These are phyloP conservation scores for Mythimna impura DNA, from an alignment of 2,888 invertebrate species.

Conservation along the genomic window DNA sequence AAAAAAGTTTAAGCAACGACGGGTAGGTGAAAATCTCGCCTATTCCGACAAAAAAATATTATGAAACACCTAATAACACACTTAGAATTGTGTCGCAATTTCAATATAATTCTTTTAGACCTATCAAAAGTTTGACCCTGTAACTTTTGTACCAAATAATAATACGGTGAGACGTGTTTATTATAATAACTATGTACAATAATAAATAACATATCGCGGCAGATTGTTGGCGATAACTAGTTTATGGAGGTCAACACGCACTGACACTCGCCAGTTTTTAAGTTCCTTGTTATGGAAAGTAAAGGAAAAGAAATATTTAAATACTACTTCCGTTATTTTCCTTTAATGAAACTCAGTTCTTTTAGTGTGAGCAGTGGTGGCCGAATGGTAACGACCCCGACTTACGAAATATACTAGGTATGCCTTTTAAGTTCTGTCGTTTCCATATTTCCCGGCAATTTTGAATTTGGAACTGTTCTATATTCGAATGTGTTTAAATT, in stretches of 20 bases:
- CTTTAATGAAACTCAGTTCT: background rate
- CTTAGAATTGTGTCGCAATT: background rate
- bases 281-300: constrained; percentile 53
- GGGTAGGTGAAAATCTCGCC: background rate
- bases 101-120: background rate
- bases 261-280: constrained; percentile 46
- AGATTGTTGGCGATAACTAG: constrained; percentile 65
- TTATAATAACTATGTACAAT: constrained; percentile 54
- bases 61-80: background rate
- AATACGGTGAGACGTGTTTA: constrained; percentile 40
- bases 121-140: constrained; percentile 11
- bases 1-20: too few species aligned
- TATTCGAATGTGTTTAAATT: too few species aligned
- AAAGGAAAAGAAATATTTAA: constrained; percentile 16
- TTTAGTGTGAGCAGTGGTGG: too few species aligned
- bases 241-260: constrained; percentile 75
- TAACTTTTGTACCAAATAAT: constrained; percentile 29
- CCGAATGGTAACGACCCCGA: too few species aligned
- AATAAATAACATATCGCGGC: constrained; percentile 66
- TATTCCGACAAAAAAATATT: background rate
- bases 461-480: too few species aligned
- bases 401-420: too few species aligned
- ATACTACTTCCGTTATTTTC: constrained; percentile 2
- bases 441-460: too few species aligned
- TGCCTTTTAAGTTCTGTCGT: too few species aligned